A percentile compares a stretch with the other conserved stretches of the same genome.
Conservation (phyloP, 2,888 invertebrate genomes). For the Brachyptera putata region DNA sequence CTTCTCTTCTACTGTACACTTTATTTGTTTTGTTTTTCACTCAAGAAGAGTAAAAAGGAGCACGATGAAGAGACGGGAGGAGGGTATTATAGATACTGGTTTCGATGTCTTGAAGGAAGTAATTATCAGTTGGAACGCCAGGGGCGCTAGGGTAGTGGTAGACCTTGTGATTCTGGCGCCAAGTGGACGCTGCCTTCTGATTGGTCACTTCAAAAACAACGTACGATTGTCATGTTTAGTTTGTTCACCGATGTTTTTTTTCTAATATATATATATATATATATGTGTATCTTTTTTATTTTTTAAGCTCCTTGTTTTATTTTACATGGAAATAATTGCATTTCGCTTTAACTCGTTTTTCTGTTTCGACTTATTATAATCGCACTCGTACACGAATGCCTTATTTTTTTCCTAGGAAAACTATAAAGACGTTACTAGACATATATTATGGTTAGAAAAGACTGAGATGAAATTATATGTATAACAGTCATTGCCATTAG, state of each 20-base stretch:
- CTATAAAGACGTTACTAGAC: not conserved
- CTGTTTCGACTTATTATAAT: no score
- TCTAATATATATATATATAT: no score
- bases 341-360: constrained; percentile 1
- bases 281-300: no score
- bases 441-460: no score
- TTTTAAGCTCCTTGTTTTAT: constrained; percentile 6
- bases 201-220: no score
- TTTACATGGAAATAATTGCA: not conserved
- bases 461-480: no score
- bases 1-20: constrained; percentile 7
- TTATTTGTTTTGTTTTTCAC: constrained; percentile 9
- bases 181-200: not conserved
- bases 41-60: no score
- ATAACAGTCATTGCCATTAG: no score
- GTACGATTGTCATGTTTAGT: constrained; percentile 5
- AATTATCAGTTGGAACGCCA: not conserved
- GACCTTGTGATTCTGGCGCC: constrained; percentile 14
- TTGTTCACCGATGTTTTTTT: not conserved
- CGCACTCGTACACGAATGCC: not conserved
- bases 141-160: constrained; percentile 19
- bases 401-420: constrained; percentile 4
- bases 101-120: constrained; percentile 20
- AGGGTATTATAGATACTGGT: not conserved
- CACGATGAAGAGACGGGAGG: not conserved